Evolutionary conservation across 1,140 invertebrate genomes (phyloP).

Genomic region (Pogonus chalceus): DNA sequence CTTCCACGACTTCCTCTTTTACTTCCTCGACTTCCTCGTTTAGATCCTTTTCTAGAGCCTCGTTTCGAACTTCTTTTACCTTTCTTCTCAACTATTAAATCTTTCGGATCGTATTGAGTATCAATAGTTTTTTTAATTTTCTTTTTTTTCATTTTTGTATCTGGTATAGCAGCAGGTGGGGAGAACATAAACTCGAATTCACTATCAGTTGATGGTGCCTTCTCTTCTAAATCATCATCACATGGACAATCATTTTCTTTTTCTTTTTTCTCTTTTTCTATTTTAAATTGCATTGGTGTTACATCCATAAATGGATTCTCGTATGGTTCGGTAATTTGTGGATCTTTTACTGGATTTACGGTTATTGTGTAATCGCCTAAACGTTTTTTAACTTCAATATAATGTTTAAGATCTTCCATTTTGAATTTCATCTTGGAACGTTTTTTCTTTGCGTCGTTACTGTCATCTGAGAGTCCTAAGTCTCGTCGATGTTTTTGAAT

Average conservation of each 20-base stretch:
- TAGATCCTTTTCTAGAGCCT: background rate
- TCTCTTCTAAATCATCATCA: slow-evolving; percentile 10
- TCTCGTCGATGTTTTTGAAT: slow-evolving; percentile 38
- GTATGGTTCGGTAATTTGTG: slow-evolving; percentile 36
- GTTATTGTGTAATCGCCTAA: slow-evolving; percentile 44
- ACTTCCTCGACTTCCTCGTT: slow-evolving; percentile 2
- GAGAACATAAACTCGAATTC: slow-evolving; percentile 34
- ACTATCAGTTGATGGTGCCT: slow-evolving; percentile 21
- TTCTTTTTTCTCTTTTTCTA: slow-evolving; percentile 33
- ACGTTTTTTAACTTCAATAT: slow-evolving; percentile 37
- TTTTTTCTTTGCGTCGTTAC: slow-evolving; percentile 16
- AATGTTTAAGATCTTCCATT: slow-evolving; percentile 26
- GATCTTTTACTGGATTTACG: slow-evolving; percentile 44
- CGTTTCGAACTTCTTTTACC: slow-evolving; percentile 13
- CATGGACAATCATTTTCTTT: slow-evolving; percentile 9
- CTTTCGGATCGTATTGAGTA: slow-evolving; percentile 27
- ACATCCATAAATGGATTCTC: slow-evolving; percentile 48
- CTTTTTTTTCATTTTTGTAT: slow-evolving; percentile 25
- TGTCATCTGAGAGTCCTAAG: slow-evolving; percentile 26
- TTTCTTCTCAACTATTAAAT: slow-evolving; percentile 18
- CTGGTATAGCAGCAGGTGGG: slow-evolving; percentile 29
- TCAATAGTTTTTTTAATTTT: slow-evolving; percentile 27
- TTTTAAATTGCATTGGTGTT: slow-evolving; percentile 45
- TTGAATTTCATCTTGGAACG: slow-evolving; percentile 15
- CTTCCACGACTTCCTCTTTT: slow-evolving; percentile 13